Evolutionary conservation across 2,888 invertebrate species (phyloP).

Genomic region (Drosophila anceps): DNA sequence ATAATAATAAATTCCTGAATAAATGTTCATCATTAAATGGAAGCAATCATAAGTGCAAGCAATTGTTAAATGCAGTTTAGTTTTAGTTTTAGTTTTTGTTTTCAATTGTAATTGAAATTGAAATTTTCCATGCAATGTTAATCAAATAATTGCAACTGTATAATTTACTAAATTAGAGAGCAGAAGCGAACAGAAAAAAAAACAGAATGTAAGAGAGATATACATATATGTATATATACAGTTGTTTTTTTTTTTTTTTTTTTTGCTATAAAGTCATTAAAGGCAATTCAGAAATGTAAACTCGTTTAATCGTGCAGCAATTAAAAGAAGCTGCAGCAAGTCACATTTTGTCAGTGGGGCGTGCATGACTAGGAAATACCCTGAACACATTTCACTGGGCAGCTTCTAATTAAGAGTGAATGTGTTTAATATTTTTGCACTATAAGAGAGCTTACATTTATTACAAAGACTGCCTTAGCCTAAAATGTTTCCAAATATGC

Average conservation of each 20-base stretch:
- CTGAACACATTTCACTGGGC: too few species aligned
- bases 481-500: too few species aligned
- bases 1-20: neutral
- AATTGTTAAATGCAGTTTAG: slow-evolving; percentile 10
- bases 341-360: neutral
- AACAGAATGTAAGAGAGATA: neutral
- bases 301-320: slow-evolving; percentile 15
- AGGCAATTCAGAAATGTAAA: slow-evolving; percentile 20
- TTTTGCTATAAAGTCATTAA: slow-evolving; percentile 27
- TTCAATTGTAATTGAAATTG: slow-evolving; percentile 10
- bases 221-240: neutral
- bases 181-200: slow-evolving; percentile 1
- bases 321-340: slow-evolving; percentile 9
- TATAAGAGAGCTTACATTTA: too few species aligned
- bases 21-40: slow-evolving; percentile 4
- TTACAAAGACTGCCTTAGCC: too few species aligned
- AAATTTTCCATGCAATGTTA: slow-evolving; percentile 21
- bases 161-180: slow-evolving; percentile 36
- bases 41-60: slow-evolving; percentile 6
- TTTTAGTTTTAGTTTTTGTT: neutral
- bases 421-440: too few species aligned
- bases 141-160: slow-evolving; percentile 22
- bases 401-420: too few species aligned
- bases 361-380: neutral
- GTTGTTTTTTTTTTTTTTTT: neutral